A percentile compares a stretch with the other conserved stretches of the same genome.
Conservation (phyloP, 2,113 vertebrate species). For the Corythoichthys intestinalis region DNA sequence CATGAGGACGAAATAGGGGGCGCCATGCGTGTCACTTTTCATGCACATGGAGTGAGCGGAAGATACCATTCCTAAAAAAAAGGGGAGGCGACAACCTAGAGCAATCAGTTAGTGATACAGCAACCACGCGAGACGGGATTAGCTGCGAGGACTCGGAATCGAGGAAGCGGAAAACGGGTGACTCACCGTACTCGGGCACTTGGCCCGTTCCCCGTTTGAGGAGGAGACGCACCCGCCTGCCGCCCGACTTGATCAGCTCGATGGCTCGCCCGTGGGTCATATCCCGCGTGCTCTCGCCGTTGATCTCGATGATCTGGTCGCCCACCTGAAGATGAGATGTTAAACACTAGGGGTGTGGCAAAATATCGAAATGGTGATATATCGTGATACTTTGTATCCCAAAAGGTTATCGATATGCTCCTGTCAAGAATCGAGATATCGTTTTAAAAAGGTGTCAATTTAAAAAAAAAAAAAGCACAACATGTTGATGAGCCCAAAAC, state of each 20-base stretch:
- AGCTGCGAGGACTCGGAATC: background rate
- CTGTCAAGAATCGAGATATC: no score
- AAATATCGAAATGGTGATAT: no score
- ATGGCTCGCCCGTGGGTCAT: conserved; percentile 96
- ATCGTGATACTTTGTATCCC: no score
- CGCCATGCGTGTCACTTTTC: conserved; percentile 99
- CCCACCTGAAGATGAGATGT: conserved; percentile 79
- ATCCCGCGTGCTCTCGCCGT: conserved; percentile 93
- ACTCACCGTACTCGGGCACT: conserved; percentile 96
- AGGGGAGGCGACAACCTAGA: conserved; percentile 99
- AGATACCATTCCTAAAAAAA: conserved; percentile 99
- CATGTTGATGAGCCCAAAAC: no score
- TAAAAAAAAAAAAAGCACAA: no score
- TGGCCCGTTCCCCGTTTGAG: conserved; percentile 95
- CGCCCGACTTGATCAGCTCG: conserved; percentile 97
- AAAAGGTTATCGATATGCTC: no score
- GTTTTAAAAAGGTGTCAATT: no score
- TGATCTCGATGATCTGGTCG: conserved; percentile 99
- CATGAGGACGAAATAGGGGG: conserved; percentile 99
- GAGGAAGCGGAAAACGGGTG: background rate
- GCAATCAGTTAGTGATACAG: conserved; percentile 98
- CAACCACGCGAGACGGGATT: background rate
- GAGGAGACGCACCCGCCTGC: conserved; percentile 86
- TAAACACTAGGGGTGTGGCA: no score
- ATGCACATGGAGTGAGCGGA: conserved; percentile 99